Conservation (phyloP, 2,113 vertebrate species). For the Ictalurus furcatus region DNA sequence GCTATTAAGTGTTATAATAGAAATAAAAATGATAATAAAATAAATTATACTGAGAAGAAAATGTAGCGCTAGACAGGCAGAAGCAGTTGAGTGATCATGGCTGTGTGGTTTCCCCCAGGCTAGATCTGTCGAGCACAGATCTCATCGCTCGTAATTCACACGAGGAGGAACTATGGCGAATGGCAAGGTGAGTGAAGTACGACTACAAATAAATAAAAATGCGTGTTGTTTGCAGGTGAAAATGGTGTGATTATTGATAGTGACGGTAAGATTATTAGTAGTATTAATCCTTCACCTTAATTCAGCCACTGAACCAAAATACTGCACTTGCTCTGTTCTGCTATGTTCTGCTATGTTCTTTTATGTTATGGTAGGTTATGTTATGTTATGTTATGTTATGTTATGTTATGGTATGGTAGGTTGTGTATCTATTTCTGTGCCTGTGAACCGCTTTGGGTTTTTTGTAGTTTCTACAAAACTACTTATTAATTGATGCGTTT, state of each 20-base stretch:
- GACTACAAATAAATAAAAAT: background rate
- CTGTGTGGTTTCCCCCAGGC: background rate
- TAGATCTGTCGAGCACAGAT: conserved; percentile 35
- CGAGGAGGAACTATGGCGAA: conserved; percentile 61
- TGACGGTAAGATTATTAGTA: background rate
- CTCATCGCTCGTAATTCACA: background rate
- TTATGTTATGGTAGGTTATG: background rate
- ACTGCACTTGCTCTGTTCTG: too few relatives aligned
- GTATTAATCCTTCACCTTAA: background rate
- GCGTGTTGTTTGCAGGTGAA: background rate
- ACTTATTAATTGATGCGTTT: background rate
- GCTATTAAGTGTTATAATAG: background rate
- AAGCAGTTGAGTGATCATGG: background rate
- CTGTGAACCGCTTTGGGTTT: background rate
- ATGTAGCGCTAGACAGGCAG: background rate
- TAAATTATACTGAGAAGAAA: background rate
- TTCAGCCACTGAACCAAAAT: background rate
- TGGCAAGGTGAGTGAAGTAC: conserved; percentile 67
- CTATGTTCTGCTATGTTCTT: background rate
- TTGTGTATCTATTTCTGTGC: background rate
- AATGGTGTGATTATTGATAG: background rate
- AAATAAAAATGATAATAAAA: background rate
- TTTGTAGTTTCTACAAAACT: too few relatives aligned
- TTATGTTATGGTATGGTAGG: background rate
- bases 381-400: too few relatives aligned